Base-by-base conservation (phyloP, 2,797 vertebrate genomes). In the Choloepus didactylus region DNA sequence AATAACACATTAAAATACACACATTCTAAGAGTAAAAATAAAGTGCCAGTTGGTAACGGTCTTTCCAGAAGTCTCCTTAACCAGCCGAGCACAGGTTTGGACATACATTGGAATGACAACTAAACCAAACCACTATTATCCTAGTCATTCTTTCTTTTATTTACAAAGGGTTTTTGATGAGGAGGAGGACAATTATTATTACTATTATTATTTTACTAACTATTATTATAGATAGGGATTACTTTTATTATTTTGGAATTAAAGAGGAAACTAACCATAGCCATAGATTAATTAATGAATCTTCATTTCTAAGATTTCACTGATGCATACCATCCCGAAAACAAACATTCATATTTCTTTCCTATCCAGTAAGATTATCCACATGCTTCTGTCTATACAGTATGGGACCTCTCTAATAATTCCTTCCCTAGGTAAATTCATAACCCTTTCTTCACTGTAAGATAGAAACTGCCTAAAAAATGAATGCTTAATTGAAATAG, bases 81-180 rank as follows among this genome's bases (percentile, higher is more conserved):
- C 51, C 8, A 85, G 85, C 49, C 38, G 41, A 62, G 31, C 29
- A 67, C 46, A 93, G 62, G 31, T n/a, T 84, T 27, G 54, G 4
- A 23, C 27, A 46, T 23, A 56, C 21, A 59, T 21, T 89, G n/a
- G 29, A 72, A 82, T 12, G 4, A 91, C 12, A 89, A 88, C 35
- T 35, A 92, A 92, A 94, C 23, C 38, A 89, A 96, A 85, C 14
- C 35, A 70, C 64, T 67, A 87, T 23, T 80, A 80, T 89, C 27
- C 67, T 64, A 87, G 38, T 82, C 76, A 87, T 9, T 77, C 46
- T 70, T 80, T 83, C 64, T 64, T 70, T 35, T 73, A 41, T 83
- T 91, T 87, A 84, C 27, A 88, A 84, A 80, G 38, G 64, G 16
- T 18, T 56, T 16, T 18, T 56, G 54, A 56, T 56, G 54, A 56